Conservation (phyloP, 2,113 vertebrate species). For the Chloebia gouldiae region DNA sequence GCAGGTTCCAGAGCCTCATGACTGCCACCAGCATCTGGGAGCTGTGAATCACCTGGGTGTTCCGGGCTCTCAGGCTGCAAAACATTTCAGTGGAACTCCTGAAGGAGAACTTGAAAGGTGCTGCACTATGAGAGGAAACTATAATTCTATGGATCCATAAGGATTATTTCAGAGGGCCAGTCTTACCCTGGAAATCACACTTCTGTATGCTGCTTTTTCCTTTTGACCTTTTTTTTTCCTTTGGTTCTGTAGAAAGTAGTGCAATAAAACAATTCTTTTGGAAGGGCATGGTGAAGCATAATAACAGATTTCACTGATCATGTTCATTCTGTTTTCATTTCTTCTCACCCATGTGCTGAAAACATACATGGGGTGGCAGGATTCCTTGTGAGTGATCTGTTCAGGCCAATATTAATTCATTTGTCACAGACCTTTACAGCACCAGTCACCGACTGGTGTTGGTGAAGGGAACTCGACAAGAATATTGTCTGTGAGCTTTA, state of each 20-base stretch:
- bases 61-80: background rate
- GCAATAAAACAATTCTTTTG: background rate
- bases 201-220: background rate
- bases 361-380: background rate
- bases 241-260: background rate
- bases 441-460: background rate
- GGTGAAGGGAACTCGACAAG: background rate
- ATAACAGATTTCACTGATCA: background rate
- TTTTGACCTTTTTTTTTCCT: background rate
- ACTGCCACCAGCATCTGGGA: background rate
- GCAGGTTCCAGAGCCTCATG: rapidly evolving
- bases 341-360: background rate
- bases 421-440: background rate
- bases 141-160: background rate
- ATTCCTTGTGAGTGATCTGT: background rate
- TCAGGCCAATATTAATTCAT: background rate
- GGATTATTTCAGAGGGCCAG: background rate
- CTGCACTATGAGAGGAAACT: no score
- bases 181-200: background rate
- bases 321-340: background rate
- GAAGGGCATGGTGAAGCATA: background rate
- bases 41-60: background rate
- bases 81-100: background rate
- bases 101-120: background rate
- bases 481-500: background rate